A percentile compares a stretch with the other conserved stretches of the same genome.
These are phyloP conservation scores for Arctocebus calabarensis DNA, from an alignment of 2,797 vertebrate species.

Conservation along the genomic window DNA sequence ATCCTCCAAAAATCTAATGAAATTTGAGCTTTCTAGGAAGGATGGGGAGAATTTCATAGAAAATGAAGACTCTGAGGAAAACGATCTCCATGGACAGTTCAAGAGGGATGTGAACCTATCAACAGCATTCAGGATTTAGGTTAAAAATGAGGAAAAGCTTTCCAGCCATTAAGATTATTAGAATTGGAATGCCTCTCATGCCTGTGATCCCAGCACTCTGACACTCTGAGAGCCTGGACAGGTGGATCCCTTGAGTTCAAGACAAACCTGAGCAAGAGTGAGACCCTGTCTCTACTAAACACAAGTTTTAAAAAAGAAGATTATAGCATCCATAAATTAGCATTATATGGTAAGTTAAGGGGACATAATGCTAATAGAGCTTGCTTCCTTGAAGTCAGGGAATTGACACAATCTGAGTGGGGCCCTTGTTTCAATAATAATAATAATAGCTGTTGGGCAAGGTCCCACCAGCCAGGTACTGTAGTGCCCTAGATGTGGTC, in stretches of 20 bases:
- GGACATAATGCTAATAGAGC: neutral
- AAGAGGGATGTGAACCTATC: slow-evolving; percentile 58
- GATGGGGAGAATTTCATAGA: slow-evolving; percentile 60
- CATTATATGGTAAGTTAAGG: slow-evolving; percentile 43
- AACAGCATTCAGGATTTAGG: slow-evolving; percentile 53
- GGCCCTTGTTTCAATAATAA: slow-evolving; percentile 13
- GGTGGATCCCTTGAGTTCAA: too few relatives aligned
- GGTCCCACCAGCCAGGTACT: too few relatives aligned
- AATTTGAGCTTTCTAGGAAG: slow-evolving; percentile 62
- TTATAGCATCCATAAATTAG: slow-evolving; percentile 51
- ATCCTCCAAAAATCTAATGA: slow-evolving; percentile 64
- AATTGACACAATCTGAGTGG: neutral
- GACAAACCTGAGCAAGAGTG: too few relatives aligned
- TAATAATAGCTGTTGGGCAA: neutral
- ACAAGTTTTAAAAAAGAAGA: neutral
- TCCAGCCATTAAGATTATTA: slow-evolving; percentile 13
- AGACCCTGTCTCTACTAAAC: too few relatives aligned
- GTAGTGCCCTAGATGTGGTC: too few relatives aligned
- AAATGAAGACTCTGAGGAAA: slow-evolving; percentile 65
- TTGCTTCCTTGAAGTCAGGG: neutral
- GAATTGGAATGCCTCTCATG: too few relatives aligned
- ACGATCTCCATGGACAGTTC: slow-evolving; percentile 51
- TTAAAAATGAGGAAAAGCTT: slow-evolving; percentile 67
- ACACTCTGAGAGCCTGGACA: too few relatives aligned
- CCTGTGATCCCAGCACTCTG: too few relatives aligned